These are phyloP conservation scores for Hylaea fasciaria DNA, from an alignment of 2,888 invertebrate species.

Conservation along the genomic window DNA sequence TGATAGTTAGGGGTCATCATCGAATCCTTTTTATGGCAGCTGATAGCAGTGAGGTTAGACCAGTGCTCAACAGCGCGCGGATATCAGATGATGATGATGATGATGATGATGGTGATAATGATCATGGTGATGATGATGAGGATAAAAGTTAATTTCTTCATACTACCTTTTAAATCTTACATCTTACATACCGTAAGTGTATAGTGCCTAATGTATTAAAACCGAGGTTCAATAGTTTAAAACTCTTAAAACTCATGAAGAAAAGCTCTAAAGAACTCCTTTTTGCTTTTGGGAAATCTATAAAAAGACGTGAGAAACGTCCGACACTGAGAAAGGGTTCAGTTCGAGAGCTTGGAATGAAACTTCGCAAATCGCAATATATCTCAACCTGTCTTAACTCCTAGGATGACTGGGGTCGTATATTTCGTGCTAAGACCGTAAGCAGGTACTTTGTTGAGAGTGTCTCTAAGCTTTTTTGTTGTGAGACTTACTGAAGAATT, in stretches of 20 bases:
- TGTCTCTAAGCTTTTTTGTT: no score
- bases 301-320: background rate
- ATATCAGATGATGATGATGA: no score
- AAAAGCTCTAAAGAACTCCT: conserved; percentile 19
- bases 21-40: no score
- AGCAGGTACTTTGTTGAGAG: background rate
- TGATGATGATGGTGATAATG: no score
- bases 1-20: no score
- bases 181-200: no score
- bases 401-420: conserved; percentile 11
- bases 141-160: no score
- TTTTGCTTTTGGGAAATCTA: conserved; percentile 4
- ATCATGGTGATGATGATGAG: no score
- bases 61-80: no score
- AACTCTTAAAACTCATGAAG: conserved; percentile 25
- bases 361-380: conserved; percentile 20
- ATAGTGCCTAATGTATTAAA: background rate
- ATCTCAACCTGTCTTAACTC: conserved; percentile 19
- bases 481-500: no score
- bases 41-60: no score
- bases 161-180: no score
- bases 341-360: conserved; percentile 14
- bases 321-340: conserved; percentile 10
- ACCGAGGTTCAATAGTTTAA: background rate
- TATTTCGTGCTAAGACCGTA: conserved; percentile 5